Percentiles rank a stretch among this genome's conserved stretches.
These are phyloP conservation scores for Selenia dentaria DNA, from an alignment of 2,888 invertebrate species.

Conservation along the genomic window DNA sequence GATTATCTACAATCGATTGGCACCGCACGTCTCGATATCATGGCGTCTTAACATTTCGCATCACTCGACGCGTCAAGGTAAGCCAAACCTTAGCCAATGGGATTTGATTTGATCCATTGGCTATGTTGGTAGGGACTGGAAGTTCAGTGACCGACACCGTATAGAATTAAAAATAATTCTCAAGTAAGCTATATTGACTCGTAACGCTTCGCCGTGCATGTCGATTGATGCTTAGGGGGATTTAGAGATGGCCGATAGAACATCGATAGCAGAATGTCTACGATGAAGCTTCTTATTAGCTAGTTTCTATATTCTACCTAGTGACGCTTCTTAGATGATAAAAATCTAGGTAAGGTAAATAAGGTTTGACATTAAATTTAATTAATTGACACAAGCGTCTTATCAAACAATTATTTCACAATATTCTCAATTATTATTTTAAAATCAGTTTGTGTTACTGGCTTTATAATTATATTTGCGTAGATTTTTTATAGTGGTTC, in stretches of 20 bases:
- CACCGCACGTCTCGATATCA: constrained; percentile 33
- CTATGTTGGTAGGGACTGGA: constrained; percentile 8
- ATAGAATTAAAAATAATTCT: constrained; percentile 49
- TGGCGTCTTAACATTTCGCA: constrained; percentile 30
- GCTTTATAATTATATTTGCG: no score
- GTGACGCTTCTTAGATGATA: no score
- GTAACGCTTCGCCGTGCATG: constrained; percentile 46
- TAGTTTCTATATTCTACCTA: no score
- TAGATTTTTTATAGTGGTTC: no score
- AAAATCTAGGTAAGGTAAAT: no score
- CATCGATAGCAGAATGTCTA: no score
- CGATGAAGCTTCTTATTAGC: no score
- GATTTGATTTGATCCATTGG: constrained; percentile 41
- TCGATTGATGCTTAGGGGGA: constrained; percentile 34
- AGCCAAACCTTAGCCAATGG: constrained; percentile 4
- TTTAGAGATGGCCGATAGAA: constrained; percentile 11
- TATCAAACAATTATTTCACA: no score
- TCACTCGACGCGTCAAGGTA: constrained; percentile 38
- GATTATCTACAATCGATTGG: constrained; percentile 35
- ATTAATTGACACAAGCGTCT: no score
- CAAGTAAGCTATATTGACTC: constrained; percentile 46
- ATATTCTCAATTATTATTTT: no score
- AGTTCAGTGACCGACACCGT: constrained; percentile 34
- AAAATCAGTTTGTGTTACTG: no score
- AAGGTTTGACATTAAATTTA: no score